Evolutionary conservation across 92 coral and sea anemone species (phyloP).

Genomic region (Porites evermanni): DNA sequence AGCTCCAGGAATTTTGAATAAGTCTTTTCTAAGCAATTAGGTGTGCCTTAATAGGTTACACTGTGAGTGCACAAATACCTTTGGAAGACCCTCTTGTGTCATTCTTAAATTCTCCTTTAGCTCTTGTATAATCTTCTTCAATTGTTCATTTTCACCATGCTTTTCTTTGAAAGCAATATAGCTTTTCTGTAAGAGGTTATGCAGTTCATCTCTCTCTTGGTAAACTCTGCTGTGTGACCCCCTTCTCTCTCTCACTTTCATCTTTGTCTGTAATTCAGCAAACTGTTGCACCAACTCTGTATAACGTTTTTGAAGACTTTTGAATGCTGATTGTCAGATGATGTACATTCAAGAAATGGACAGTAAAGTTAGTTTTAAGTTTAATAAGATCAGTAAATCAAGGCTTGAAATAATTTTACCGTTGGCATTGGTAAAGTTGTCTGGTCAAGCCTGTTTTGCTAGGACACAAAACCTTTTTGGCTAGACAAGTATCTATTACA

Average conservation of each 20-base stretch:
- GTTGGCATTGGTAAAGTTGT: too few species aligned
- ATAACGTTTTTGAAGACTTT: conserved; percentile 30
- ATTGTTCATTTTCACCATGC: conserved; percentile 66
- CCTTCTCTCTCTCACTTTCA: conserved; percentile 29
- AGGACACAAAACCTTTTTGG: too few species aligned
- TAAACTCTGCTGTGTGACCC: conserved; percentile 1
- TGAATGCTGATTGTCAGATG: conserved; percentile 39
- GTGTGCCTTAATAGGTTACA: neutral
- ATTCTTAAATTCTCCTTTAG: conserved; percentile 12
- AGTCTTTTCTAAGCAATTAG: neutral
- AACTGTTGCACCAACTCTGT: conserved; percentile 5
- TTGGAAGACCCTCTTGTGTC: neutral
- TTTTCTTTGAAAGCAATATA: conserved; percentile 79
- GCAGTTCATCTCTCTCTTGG: conserved; percentile 51
- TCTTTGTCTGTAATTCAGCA: conserved; percentile 33
- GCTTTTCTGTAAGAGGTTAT: conserved; percentile 59
- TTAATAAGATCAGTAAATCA: neutral
- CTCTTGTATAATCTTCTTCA: conserved; percentile 51
- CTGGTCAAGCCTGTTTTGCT: too few species aligned
- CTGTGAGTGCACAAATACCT: neutral
- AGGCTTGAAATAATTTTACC: too few species aligned
- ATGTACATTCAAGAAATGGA: neutral
- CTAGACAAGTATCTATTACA: too few species aligned
- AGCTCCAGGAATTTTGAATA: too few species aligned
- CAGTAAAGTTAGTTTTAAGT: neutral